Evolutionary conservation across 1,140 invertebrate species (phyloP).

Genomic region (Teleopsis dalmanni): DNA sequence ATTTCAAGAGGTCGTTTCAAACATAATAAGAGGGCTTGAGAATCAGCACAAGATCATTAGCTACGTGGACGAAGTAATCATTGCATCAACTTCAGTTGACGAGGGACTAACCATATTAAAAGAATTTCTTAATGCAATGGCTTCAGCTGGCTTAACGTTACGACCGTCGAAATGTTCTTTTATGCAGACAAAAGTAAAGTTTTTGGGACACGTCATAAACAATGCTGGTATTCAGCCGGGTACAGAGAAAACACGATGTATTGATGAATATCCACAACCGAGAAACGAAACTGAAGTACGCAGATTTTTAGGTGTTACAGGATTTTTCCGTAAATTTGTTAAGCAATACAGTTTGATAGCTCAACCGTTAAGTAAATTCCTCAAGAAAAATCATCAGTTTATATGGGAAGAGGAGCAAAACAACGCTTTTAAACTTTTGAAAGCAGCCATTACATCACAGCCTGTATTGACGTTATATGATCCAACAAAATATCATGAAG

Average conservation of each 20-base stretch:
- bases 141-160: conserved; percentile 11
- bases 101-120: conserved; percentile 19
- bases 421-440: not conserved
- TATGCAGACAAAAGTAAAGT: not conserved
- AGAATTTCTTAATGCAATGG: conserved; percentile 14
- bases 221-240: conserved; percentile 27
- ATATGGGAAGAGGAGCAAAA: not conserved
- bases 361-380: conserved; percentile 20
- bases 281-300: conserved; percentile 20
- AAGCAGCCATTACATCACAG: not conserved
- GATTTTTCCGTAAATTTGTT: conserved; percentile 22
- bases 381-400: conserved; percentile 16
- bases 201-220: conserved; percentile 21
- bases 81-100: conserved; percentile 13
- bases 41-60: not conserved
- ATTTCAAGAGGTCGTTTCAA: conserved; percentile 27
- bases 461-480: conserved; percentile 15
- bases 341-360: conserved; percentile 22
- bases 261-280: conserved; percentile 29
- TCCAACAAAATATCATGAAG: conserved; percentile 14
- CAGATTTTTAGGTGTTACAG: conserved; percentile 24
- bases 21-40: not conserved
- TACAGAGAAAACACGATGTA: conserved; percentile 27
- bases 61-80: conserved; percentile 17
- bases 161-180: conserved; percentile 4